These are phyloP conservation scores for Phalacrocorax brasilianus DNA, from an alignment of 2,113 vertebrate species.

Conservation along the genomic window DNA sequence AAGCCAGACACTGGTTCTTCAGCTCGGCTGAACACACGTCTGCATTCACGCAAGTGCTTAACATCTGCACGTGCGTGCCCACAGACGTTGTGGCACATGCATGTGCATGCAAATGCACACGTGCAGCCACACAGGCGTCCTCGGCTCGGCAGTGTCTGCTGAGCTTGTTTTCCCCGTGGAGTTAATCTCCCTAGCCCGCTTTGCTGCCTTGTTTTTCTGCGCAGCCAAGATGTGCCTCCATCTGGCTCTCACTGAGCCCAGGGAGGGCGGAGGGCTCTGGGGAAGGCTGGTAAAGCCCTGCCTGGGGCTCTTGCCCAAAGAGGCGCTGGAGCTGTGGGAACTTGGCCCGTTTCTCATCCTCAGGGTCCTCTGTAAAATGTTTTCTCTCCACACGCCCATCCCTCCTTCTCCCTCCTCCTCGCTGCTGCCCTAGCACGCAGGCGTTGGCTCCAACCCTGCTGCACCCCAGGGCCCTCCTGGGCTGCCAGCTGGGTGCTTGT, in stretches of 20 bases:
- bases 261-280: background rate
- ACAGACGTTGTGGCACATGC: background rate
- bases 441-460: background rate
- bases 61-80: background rate
- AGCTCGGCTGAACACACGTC: background rate
- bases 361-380: background rate
- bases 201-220: background rate
- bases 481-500: background rate
- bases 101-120: background rate
- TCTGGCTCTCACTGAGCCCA: background rate
- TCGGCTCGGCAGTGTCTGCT: background rate
- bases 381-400: background rate
- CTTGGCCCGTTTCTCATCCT: background rate
- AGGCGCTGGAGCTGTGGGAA: background rate
- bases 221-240: slow-evolving; percentile 17
- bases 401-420: background rate
- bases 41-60: fast-evolving
- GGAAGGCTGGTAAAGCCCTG: background rate
- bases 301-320: fast-evolving
- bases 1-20: background rate
- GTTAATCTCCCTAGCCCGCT: slow-evolving; percentile 8
- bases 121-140: background rate
- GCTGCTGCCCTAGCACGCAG: fast-evolving
- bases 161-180: slow-evolving; percentile 11
- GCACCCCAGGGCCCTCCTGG: background rate